phyloP scores from a whole-genome alignment of 37 sponge, comb jelly and placozoan genomes.

The Ephydatia muelleri region DNA sequence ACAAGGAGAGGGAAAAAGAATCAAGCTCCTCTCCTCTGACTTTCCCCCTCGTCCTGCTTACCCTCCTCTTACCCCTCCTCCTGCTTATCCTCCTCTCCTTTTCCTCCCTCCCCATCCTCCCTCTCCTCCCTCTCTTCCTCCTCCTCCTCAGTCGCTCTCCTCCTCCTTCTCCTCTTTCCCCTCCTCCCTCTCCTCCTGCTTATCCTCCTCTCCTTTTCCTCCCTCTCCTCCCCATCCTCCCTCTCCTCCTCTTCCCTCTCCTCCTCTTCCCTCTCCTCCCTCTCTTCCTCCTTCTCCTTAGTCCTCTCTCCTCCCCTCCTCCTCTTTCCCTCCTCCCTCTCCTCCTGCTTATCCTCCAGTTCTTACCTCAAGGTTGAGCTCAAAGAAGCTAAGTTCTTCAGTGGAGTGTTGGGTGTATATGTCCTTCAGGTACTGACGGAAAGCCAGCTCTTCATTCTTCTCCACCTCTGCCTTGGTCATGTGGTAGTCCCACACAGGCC shows the following conservation, averaged over 20 bases:
- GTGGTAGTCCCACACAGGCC: constrained; percentile 79
- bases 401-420: constrained; percentile 46
- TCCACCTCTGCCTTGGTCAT: constrained; percentile 72
- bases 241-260: too few relatives aligned
- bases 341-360: not conserved
- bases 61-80: too few relatives aligned
- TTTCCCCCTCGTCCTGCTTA: too few relatives aligned
- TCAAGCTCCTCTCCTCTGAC: not conserved
- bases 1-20: not conserved
- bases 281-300: not conserved
- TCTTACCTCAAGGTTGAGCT: constrained; percentile 90
- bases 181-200: too few relatives aligned
- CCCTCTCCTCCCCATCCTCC: too few relatives aligned
- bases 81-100: too few relatives aligned
- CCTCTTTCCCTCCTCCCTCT: not conserved
- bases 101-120: too few relatives aligned
- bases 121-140: too few relatives aligned
- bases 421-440: constrained; percentile 60
- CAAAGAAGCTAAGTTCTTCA: constrained; percentile 86
- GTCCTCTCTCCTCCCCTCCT: too few relatives aligned
- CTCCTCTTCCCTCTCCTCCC: not conserved
- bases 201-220: too few relatives aligned
- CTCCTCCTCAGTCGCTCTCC: too few relatives aligned
- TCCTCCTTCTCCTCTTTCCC: too few relatives aligned
- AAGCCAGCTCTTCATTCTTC: constrained; percentile 56